These are phyloP conservation scores for Trachops cirrhosus DNA, from an alignment of 2,797 vertebrate genomes.

Conservation along the genomic window DNA sequence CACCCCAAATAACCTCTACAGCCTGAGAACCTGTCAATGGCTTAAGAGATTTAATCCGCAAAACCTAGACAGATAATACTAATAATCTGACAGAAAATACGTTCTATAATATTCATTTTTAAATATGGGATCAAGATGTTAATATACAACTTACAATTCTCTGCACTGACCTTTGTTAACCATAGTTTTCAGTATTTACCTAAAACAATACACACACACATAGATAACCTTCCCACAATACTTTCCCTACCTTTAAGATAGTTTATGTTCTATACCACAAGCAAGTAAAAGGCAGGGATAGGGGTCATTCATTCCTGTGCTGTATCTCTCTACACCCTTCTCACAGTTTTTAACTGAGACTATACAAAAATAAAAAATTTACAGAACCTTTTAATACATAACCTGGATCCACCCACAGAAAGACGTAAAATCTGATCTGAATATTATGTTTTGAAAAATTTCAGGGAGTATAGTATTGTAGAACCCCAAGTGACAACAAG, in stretches of 20 bases:
- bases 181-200: not conserved
- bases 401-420: not conserved
- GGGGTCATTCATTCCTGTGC: not conserved
- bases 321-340: not conserved
- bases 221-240: not conserved
- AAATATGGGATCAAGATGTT: not conserved
- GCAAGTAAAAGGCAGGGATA: not conserved
- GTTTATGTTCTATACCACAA: not conserved
- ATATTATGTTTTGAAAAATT: not conserved
- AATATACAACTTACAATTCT: conserved; percentile 14
- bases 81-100: not conserved
- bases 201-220: not conserved
- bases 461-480: not conserved
- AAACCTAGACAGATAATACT: not conserved
- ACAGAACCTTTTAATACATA: not conserved
- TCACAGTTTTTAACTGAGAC: not conserved
- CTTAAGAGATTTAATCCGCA: not conserved
- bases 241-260: not conserved
- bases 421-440: conserved; percentile 9
- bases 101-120: not conserved
- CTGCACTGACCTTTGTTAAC: not conserved
- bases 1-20: not conserved
- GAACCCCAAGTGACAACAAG: not conserved
- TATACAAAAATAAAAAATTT: not conserved
- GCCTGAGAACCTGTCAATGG: not conserved